Conservation (phyloP, 2,113 vertebrate genomes). For the Cathartes aura region DNA sequence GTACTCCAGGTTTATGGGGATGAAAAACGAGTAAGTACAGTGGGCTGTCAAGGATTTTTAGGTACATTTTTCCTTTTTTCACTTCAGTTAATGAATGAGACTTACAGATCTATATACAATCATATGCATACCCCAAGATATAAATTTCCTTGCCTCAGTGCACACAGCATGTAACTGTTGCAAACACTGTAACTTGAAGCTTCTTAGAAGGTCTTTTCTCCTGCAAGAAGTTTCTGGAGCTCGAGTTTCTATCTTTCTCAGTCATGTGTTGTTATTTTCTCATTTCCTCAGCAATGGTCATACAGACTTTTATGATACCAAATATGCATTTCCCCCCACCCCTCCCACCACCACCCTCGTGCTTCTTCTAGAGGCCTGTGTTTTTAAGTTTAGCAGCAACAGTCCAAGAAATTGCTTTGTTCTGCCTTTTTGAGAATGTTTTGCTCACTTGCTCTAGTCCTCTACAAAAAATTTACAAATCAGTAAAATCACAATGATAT, state of each 20-base stretch:
- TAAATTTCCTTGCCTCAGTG: not conserved
- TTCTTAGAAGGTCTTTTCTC: not conserved
- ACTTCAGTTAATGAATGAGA: not conserved
- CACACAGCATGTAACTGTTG: not conserved
- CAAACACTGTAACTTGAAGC: not conserved
- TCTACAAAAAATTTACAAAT: not conserved
- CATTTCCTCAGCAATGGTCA: not conserved
- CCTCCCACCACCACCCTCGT: not conserved
- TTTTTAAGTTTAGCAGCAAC: not conserved
- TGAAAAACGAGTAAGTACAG: not conserved
- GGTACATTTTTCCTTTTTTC: not conserved
- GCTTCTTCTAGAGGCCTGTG: not conserved
- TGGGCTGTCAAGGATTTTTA: not conserved
- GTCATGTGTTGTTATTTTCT: not conserved
- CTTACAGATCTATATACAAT: not conserved
- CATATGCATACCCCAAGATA: not conserved
- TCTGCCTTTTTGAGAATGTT: not conserved
- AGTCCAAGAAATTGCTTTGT: not conserved
- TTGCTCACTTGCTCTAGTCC: not conserved
- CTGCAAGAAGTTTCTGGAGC: not conserved
- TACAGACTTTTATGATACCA: not conserved
- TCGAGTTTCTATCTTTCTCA: not conserved
- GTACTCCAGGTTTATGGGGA: not conserved
- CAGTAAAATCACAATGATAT: not conserved
- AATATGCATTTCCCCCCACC: not conserved